phyloP scores from a whole-genome alignment of 2,113 vertebrate species.

The Pteruthius melanotis region DNA sequence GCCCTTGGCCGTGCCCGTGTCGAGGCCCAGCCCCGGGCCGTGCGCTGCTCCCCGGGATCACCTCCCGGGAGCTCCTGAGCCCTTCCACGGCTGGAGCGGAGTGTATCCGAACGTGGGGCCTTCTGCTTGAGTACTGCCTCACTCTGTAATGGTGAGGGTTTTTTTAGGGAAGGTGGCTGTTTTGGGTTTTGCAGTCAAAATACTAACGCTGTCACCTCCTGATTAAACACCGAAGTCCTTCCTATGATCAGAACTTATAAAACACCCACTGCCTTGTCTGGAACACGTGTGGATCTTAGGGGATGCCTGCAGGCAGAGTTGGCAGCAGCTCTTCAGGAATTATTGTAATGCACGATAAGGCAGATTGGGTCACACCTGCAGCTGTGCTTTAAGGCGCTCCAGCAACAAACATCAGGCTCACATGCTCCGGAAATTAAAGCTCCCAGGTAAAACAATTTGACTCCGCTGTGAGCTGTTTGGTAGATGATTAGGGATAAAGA shows the following conservation, averaged over 20 bases:
- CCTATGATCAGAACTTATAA: neutral
- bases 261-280: fast-evolving
- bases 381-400: neutral
- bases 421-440: neutral
- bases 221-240: neutral
- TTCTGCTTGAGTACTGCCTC: fast-evolving
- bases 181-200: neutral
- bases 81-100: neutral
- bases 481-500: neutral
- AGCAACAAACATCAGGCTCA: neutral
- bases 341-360: neutral
- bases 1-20: neutral
- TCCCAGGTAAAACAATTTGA: fast-evolving
- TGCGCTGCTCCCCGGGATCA: neutral
- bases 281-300: neutral
- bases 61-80: neutral
- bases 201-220: neutral
- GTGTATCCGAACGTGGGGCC: neutral
- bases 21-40: neutral
- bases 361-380: neutral
- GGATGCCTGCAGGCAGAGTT: neutral
- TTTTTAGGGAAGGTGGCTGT: no score
- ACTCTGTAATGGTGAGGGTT: fast-evolving
- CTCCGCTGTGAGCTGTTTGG: fast-evolving
- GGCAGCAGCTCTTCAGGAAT: neutral